phyloP scores from a whole-genome alignment of 2,888 invertebrate species.

The Hemicrepidius hirtus region DNA sequence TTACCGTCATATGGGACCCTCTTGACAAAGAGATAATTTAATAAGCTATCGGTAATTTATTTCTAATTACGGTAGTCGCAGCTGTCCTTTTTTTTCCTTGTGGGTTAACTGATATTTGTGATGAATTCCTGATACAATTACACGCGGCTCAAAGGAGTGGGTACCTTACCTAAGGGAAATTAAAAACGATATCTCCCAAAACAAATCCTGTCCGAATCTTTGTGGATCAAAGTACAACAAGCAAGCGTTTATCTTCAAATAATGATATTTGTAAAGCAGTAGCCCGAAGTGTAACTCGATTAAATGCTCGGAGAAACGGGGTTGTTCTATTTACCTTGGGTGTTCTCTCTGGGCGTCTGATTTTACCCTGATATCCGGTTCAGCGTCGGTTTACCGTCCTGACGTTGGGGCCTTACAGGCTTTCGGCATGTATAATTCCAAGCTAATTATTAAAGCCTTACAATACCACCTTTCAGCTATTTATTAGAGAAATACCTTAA shows the following conservation, averaged over 20 bases:
- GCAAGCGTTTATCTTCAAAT: constrained; percentile 18
- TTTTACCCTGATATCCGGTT: constrained; percentile 17
- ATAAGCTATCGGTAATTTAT: constrained; percentile 7
- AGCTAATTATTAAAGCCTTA: constrained; percentile 4
- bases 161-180: constrained; percentile 20
- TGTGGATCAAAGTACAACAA: constrained; percentile 12
- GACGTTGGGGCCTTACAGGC: neutral
- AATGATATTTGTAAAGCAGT: constrained; percentile 28
- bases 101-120: neutral
- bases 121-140: neutral
- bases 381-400: constrained; percentile 14
- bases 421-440: constrained; percentile 2
- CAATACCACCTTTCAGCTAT: neutral
- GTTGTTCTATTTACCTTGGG: constrained; percentile 12
- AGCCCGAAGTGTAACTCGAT: constrained; percentile 21
- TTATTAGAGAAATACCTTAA: neutral
- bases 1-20: constrained; percentile 5
- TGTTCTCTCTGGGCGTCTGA: constrained; percentile 10
- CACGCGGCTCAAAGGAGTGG: neutral
- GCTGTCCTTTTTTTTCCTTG: neutral
- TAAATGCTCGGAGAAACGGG: constrained; percentile 23
- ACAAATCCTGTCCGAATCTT: constrained; percentile 6
- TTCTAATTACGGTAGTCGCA: too few relatives aligned
- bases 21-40: neutral
- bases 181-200: constrained; percentile 4